Conservation (phyloP, 1,140 invertebrate species). For the Eriosoma lanigerum region DNA sequence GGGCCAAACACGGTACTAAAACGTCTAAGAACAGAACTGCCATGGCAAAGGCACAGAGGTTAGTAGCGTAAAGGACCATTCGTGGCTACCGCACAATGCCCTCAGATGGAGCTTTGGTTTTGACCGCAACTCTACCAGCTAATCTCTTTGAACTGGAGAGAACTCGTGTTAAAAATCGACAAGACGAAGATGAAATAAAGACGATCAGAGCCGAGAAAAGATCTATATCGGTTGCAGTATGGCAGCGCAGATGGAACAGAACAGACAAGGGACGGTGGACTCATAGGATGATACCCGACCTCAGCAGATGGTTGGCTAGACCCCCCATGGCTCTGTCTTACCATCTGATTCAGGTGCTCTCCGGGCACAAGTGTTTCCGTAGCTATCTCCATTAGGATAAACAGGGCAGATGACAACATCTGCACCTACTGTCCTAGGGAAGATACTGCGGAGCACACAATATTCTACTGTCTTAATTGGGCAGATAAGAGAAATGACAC, state of each 20-base stretch:
- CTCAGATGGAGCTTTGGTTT: neutral
- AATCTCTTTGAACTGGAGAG: neutral
- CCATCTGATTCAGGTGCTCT: neutral
- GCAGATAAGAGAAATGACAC: no score
- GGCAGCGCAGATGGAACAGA: neutral
- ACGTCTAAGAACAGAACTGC: neutral
- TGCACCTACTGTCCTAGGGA: no score
- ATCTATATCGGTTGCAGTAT: no score
- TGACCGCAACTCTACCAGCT: neutral
- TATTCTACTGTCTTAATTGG: no score
- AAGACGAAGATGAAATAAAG: no score
- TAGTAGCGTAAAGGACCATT: neutral
- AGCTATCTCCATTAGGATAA: neutral
- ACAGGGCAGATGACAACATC: no score
- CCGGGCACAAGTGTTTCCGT: neutral
- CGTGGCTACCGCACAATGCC: neutral
- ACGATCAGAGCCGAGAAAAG: no score
- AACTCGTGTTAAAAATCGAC: neutral
- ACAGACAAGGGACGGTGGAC: neutral
- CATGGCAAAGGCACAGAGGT: neutral
- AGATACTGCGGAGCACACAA: no score
- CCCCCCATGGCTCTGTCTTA: neutral
- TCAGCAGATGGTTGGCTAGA: neutral
- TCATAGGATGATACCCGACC: neutral
- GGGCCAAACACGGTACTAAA: neutral